Conservation (phyloP, 2,888 invertebrate species). For the Cremastinae sp. region DNA sequence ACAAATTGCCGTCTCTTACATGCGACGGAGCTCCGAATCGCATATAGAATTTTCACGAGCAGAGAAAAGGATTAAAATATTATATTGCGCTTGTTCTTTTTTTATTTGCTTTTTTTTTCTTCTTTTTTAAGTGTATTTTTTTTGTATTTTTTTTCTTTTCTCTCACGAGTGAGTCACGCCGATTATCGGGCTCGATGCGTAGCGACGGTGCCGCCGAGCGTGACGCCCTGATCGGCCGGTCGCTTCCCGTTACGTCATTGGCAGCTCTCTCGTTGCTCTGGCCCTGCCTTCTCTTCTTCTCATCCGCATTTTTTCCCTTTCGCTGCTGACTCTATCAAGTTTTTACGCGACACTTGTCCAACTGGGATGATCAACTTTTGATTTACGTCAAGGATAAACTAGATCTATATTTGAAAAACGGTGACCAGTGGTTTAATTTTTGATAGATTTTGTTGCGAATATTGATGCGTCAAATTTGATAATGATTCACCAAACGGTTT, state of each 20-base stretch:
- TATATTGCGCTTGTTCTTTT: not conserved
- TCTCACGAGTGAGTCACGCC: slow-evolving; percentile 42
- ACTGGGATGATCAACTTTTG: too few species aligned
- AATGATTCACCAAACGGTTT: too few species aligned
- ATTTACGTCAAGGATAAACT: too few species aligned
- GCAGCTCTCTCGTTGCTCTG: slow-evolving; percentile 1
- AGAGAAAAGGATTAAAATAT: not conserved
- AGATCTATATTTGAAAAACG: too few species aligned
- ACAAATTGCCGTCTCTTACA: slow-evolving; percentile 58
- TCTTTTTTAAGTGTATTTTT: slow-evolving; percentile 21
- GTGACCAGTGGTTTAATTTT: too few species aligned
- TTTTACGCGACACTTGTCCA: too few species aligned
- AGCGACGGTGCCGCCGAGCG: slow-evolving; percentile 50
- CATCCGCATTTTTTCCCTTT: not conserved
- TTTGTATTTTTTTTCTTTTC: slow-evolving; percentile 2
- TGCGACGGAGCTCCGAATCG: not conserved
- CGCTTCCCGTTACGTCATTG: slow-evolving; percentile 52
- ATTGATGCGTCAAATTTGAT: too few species aligned
- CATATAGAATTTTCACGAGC: not conserved
- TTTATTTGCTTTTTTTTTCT: not conserved
- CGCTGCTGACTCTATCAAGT: too few species aligned
- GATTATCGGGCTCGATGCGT: slow-evolving; percentile 51
- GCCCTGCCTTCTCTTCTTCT: not conserved
- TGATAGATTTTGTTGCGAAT: too few species aligned
- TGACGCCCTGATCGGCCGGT: slow-evolving; percentile 38